Percentiles rank a stretch among this genome's conserved stretches.
phyloP scores from a whole-genome alignment of 2,797 vertebrate genomes.

The Trichosurus vulpecula region DNA sequence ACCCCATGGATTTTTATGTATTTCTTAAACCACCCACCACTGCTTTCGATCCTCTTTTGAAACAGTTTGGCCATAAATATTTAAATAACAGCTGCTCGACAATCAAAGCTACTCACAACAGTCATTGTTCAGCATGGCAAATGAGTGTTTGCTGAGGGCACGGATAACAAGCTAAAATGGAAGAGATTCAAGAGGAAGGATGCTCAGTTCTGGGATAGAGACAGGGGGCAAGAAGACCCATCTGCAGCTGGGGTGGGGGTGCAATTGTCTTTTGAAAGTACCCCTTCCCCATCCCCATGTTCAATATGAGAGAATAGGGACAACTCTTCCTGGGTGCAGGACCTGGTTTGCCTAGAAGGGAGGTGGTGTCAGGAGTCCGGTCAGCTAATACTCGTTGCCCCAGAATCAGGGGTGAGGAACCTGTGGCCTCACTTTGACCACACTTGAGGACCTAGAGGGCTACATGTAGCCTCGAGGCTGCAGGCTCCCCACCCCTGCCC shows the following conservation, averaged over 20 bases:
- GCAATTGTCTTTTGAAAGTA: background rate
- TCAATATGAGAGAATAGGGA: background rate
- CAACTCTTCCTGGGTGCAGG: background rate
- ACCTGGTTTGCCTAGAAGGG: background rate
- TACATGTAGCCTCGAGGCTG: too few relatives aligned
- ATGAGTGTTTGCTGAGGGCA: slow-evolving; percentile 26
- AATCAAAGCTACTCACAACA: slow-evolving; percentile 65
- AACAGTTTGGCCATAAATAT: slow-evolving; percentile 78
- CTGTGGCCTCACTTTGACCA: too few relatives aligned
- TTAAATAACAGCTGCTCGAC: slow-evolving; percentile 72
- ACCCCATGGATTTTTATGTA: slow-evolving; percentile 64
- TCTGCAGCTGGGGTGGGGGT: background rate
- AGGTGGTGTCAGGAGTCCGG: background rate
- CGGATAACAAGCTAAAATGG: slow-evolving; percentile 36
- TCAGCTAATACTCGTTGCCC: background rate
- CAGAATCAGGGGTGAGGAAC: too few relatives aligned
- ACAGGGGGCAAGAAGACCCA: slow-evolving; percentile 8
- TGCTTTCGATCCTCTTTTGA: slow-evolving; percentile 67
- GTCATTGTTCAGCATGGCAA: slow-evolving; percentile 55
- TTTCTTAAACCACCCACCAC: slow-evolving; percentile 77
- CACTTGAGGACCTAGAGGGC: too few relatives aligned
- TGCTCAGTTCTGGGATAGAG: background rate
- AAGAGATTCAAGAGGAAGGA: slow-evolving; percentile 29
- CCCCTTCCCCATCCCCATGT: background rate
- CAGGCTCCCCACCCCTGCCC: too few relatives aligned